Evolutionary conservation across 2,888 invertebrate species (phyloP).

Genomic region (Dasysyrphus albostriatus): DNA sequence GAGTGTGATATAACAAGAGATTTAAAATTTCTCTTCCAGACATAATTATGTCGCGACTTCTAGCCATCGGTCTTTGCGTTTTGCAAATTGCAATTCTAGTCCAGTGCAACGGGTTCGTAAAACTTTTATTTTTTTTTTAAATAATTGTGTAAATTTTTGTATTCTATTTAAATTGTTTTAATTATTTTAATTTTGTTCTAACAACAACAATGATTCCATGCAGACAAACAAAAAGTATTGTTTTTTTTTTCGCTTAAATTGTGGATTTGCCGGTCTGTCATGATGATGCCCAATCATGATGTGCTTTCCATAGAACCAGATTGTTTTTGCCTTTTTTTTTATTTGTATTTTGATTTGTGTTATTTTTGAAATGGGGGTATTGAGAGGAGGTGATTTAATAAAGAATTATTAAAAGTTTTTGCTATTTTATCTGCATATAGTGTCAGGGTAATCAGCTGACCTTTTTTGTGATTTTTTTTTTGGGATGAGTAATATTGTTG

Average conservation of each 20-base stretch:
- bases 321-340: background rate
- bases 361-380: background rate
- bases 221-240: background rate
- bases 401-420: slow-evolving; percentile 17
- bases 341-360: background rate
- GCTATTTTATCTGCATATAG: slow-evolving; percentile 21
- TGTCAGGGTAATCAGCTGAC: slow-evolving; percentile 38
- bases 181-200: background rate
- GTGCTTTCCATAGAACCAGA: slow-evolving; percentile 22
- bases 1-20: slow-evolving; percentile 18
- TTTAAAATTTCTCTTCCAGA: slow-evolving; percentile 12
- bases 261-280: slow-evolving; percentile 26
- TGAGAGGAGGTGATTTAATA: background rate
- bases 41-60: slow-evolving; percentile 61
- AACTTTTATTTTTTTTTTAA: background rate
- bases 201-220: background rate
- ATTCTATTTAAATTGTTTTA: background rate
- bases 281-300: slow-evolving; percentile 1
- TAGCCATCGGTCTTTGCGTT: slow-evolving; percentile 56
- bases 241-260: background rate
- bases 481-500: background rate
- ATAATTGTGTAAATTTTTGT: slow-evolving; percentile 11
- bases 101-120: slow-evolving; percentile 69
- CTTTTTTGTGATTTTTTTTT: slow-evolving; percentile 17
- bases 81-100: slow-evolving; percentile 66